Evolutionary conservation across 1,140 invertebrate genomes (phyloP).

Genomic region (Meteorus sp.): DNA sequence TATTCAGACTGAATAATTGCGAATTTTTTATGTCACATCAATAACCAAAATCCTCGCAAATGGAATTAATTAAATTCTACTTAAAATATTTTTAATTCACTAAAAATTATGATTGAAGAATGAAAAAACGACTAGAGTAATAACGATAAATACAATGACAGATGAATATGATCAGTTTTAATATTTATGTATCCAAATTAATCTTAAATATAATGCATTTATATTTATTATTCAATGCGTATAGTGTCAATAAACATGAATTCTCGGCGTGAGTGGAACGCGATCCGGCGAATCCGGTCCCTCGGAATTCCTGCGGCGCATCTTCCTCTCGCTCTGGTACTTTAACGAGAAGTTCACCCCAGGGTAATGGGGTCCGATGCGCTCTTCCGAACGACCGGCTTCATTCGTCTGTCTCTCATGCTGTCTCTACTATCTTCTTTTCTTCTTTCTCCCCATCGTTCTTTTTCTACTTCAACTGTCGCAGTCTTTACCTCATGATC

Average conservation of each 20-base stretch:
- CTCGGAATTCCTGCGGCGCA: conserved; percentile 12
- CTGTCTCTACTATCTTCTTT: background rate
- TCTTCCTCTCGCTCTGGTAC: background rate
- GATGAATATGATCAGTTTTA: no score
- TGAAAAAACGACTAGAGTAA: no score
- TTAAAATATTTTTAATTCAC: no score
- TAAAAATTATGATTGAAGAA: no score
- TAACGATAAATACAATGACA: no score
- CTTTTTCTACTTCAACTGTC: background rate
- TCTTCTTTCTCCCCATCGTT: background rate
- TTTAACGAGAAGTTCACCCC: conserved; percentile 14
- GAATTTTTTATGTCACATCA: no score
- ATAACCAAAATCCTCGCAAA: no score
- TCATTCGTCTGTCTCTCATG: conserved; percentile 7
- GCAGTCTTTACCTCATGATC: background rate
- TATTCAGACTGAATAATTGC: no score
- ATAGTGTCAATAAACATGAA: background rate
- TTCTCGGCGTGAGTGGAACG: background rate
- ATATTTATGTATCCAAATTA: no score
- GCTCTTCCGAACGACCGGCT: background rate
- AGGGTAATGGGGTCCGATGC: conserved; percentile 11
- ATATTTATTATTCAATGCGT: no score
- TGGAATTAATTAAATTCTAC: no score
- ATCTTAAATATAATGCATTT: no score
- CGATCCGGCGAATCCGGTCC: background rate